phyloP scores from a whole-genome alignment of 2,888 invertebrate species.

The Pimpla rufipes region DNA sequence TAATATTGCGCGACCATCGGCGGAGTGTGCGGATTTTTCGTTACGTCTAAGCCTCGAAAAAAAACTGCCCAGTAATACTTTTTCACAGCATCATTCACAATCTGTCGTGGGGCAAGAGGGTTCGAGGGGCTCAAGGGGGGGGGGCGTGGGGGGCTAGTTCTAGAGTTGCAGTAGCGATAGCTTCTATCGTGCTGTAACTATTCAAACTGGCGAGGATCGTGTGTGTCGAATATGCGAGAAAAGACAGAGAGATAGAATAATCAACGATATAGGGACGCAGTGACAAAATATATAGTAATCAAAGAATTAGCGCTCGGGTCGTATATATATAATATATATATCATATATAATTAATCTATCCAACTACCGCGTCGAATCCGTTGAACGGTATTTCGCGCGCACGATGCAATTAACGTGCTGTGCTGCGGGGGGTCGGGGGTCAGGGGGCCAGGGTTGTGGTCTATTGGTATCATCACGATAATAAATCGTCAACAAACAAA shows the following conservation, averaged over 20 bases:
- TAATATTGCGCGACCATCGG: conserved; percentile 20
- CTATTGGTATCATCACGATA: conserved; percentile 49
- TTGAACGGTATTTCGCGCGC: conserved; percentile 47
- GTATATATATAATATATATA: conserved; percentile 3
- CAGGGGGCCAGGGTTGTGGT: conserved; percentile 12
- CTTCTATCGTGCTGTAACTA: conserved; percentile 68
- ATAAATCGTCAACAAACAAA: conserved; percentile 46
- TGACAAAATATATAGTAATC: conserved; percentile 51
- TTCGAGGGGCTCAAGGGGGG: not conserved
- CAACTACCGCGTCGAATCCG: conserved; percentile 60
- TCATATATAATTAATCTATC: conserved; percentile 31
- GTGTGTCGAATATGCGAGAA: conserved; percentile 39
- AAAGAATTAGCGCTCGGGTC: conserved; percentile 57
- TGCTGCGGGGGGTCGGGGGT: conserved; percentile 44
- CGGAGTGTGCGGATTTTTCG: conserved; percentile 51
- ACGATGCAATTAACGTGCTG: conserved; percentile 68
- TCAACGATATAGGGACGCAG: conserved; percentile 49
- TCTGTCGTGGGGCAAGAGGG: conserved; percentile 39
- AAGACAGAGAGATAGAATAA: conserved; percentile 34
- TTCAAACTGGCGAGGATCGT: conserved; percentile 50
- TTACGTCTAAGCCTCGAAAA: conserved; percentile 44
- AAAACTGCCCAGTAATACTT: conserved; percentile 79
- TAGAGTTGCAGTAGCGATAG: conserved; percentile 62
- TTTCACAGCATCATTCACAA: conserved; percentile 78
- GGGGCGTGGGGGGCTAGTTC: conserved; percentile 28